Conservation (phyloP, 2,113 vertebrate genomes). For the Microtus oregoni region DNA sequence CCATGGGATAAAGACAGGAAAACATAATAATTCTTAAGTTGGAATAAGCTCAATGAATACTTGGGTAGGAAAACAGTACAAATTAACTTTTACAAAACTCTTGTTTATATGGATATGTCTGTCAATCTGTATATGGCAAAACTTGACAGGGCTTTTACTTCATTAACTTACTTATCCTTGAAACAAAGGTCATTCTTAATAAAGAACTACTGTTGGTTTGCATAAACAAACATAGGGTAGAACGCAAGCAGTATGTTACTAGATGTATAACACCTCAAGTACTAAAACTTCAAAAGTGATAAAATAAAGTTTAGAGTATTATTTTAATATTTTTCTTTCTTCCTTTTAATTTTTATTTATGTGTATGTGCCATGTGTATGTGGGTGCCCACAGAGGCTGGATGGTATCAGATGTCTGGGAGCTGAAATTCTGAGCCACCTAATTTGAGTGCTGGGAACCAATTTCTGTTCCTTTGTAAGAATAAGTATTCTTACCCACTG, state of each 20-base stretch:
- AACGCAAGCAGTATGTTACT: not conserved
- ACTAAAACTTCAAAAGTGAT: conserved; percentile 25
- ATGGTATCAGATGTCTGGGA: not conserved
- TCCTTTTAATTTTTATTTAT: not conserved
- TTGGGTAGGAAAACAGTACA: not conserved
- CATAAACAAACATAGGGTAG: not conserved
- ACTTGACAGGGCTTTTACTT: conserved; percentile 18
- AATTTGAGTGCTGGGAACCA: not conserved
- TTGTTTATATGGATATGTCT: not conserved
- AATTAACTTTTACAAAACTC: not conserved
- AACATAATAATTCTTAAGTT: not conserved
- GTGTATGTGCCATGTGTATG: not conserved
- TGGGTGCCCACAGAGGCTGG: not conserved
- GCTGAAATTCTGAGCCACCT: not conserved
- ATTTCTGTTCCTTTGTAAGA: not conserved
- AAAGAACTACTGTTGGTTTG: not conserved
- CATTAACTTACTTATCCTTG: not conserved
- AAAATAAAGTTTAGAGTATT: not conserved
- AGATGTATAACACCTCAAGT: not conserved
- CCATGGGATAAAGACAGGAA: conserved; percentile 16
- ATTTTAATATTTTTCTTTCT: not conserved
- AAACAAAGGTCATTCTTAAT: conserved; percentile 24
- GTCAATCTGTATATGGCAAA: not conserved
- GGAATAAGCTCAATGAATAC: not conserved
- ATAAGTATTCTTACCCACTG: not conserved